Evolutionary conservation across 1,140 invertebrate species (phyloP).

Genomic region (Drosophila sproati): DNA sequence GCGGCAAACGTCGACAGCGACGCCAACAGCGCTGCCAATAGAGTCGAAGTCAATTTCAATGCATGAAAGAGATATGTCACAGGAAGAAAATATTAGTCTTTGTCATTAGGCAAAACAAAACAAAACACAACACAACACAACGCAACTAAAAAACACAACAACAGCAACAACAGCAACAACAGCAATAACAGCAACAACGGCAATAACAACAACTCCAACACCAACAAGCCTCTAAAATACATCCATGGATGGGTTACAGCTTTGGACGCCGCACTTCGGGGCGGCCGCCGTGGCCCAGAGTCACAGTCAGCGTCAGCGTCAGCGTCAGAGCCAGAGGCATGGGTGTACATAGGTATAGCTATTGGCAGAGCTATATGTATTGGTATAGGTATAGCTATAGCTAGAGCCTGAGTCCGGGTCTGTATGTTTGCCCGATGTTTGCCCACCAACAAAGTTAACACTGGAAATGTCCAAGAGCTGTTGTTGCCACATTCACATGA

Average conservation of each 20-base stretch:
- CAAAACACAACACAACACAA: conserved; percentile 48
- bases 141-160: conserved; percentile 13
- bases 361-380: too few species aligned
- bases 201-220: conserved; percentile 17
- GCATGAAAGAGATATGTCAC: conserved; percentile 80
- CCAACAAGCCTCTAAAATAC: conserved; percentile 3
- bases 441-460: conserved; percentile 77
- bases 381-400: background rate
- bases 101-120: conserved; percentile 84
- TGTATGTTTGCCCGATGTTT: conserved; percentile 64
- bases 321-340: background rate
- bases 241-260: conserved; percentile 28
- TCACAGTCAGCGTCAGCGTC: background rate
- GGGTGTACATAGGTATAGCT: too few species aligned
- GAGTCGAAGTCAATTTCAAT: conserved; percentile 71
- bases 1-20: conserved; percentile 26
- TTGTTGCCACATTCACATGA: conserved; percentile 79
- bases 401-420: conserved; percentile 6
- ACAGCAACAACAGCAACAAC: conserved; percentile 24
- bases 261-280: conserved; percentile 36
- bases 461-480: conserved; percentile 66
- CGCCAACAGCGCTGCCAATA: conserved; percentile 22
- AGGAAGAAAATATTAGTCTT: conserved; percentile 85
- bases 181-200: background rate
- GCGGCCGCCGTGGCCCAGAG: conserved; percentile 33